These are phyloP conservation scores for Drosophila pectinifera DNA, from an alignment of 1,140 invertebrate genomes.

Conservation along the genomic window DNA sequence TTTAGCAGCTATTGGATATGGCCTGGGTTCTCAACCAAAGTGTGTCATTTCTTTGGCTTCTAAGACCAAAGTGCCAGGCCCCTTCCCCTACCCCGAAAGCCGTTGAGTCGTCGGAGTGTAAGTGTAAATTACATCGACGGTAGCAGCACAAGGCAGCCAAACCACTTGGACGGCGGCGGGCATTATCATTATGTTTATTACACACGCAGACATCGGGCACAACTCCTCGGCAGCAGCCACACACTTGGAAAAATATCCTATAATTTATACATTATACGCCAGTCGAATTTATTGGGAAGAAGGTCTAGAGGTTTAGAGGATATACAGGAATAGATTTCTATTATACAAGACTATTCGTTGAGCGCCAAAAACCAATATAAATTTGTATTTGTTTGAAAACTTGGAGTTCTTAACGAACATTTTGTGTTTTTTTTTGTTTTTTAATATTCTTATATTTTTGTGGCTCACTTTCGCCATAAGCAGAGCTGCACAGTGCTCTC, in stretches of 20 bases:
- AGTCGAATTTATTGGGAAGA: too few species aligned
- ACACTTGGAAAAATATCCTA: neutral
- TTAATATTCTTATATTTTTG: neutral
- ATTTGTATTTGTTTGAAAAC: too few species aligned
- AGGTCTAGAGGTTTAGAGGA: too few species aligned
- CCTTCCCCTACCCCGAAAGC: constrained; percentile 8
- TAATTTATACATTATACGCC: too few species aligned
- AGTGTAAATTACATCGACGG: constrained; percentile 66
- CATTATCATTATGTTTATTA: constrained; percentile 84
- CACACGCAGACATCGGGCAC: constrained; percentile 47
- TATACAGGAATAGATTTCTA: too few species aligned
- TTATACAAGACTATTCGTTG: too few species aligned
- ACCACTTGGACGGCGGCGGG: constrained; percentile 71
- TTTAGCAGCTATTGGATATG: constrained; percentile 52
- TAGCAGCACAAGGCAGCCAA: constrained; percentile 62
- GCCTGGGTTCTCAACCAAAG: constrained; percentile 24
- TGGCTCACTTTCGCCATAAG: neutral
- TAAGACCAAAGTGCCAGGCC: constrained; percentile 60
- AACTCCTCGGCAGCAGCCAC: constrained; percentile 24
- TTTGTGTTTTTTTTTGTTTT: too few species aligned
- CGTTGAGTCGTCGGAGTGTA: constrained; percentile 22
- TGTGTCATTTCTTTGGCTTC: constrained; percentile 69
- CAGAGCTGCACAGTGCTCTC: neutral
- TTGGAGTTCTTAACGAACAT: too few species aligned
- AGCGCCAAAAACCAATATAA: too few species aligned